Conservation (phyloP, 2,888 invertebrate species). For the Monopis laevigella region DNA sequence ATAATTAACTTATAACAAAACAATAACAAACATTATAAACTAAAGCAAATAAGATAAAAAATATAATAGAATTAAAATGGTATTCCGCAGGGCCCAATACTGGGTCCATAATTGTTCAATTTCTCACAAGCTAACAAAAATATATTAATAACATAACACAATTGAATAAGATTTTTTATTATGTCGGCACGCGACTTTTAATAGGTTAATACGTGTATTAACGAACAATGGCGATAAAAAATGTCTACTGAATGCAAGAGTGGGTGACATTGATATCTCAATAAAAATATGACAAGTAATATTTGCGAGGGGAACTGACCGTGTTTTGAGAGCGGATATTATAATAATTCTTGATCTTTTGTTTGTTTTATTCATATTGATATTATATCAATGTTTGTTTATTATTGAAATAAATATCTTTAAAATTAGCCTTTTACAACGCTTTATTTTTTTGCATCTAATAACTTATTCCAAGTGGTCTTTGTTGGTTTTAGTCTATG, state of each 20-base stretch:
- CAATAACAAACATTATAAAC: slow-evolving; percentile 17
- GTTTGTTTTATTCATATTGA: no score
- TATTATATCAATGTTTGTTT: no score
- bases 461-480: no score
- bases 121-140: slow-evolving; percentile 12
- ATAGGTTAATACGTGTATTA: slow-evolving; percentile 65
- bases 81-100: slow-evolving; percentile 6
- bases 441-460: no score
- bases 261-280: slow-evolving; percentile 62
- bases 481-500: no score
- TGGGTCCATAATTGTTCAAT: slow-evolving; percentile 9
- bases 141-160: slow-evolving; percentile 25
- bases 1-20: no score
- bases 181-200: slow-evolving; percentile 55
- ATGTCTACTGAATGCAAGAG: slow-evolving; percentile 20
- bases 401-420: no score
- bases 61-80: slow-evolving; percentile 1
- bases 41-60: slow-evolving; percentile 14
- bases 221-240: slow-evolving; percentile 53
- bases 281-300: slow-evolving; percentile 61
- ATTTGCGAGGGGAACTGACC: slow-evolving; percentile 35
- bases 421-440: no score
- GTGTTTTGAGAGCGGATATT: not conserved
- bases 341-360: no score
- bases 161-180: slow-evolving; percentile 51